Conservation (phyloP, 2,113 vertebrate genomes). For the Alces alces region DNA sequence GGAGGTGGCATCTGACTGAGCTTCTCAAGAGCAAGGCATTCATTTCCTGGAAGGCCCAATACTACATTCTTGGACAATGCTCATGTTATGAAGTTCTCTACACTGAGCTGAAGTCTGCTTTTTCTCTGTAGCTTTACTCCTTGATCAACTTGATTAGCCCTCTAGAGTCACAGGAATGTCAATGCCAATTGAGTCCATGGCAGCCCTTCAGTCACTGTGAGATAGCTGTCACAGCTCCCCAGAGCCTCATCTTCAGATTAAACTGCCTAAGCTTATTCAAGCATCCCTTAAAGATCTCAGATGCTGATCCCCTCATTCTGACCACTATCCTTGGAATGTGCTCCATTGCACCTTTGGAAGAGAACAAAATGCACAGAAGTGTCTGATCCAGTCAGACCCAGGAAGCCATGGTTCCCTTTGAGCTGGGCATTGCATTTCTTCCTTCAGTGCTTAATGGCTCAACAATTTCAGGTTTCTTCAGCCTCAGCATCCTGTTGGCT, state of each 20-base stretch:
- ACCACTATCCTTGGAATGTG: background rate
- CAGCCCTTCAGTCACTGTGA: background rate
- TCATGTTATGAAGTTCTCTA: background rate
- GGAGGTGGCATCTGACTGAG: background rate
- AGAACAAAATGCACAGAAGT: too few species aligned
- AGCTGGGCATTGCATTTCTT: background rate
- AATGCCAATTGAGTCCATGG: background rate
- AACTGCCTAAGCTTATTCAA: background rate
- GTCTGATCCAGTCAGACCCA: background rate
- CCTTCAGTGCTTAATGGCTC: background rate
- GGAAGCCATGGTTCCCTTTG: background rate
- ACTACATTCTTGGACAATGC: background rate
- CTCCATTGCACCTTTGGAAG: rapidly evolving
- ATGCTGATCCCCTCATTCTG: background rate
- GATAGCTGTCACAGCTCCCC: background rate
- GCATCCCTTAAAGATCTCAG: background rate
- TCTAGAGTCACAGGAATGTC: background rate
- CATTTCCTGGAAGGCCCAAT: background rate
- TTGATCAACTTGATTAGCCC: background rate
- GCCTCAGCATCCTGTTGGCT: background rate
- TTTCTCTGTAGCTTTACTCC: background rate
- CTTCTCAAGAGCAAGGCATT: background rate
- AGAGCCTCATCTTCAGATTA: background rate
- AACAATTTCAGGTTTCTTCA: background rate
- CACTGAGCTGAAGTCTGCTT: background rate